Evolutionary conservation across 2,113 vertebrate species (phyloP), one percentile per base, ranked within the genome.

Genomic region (Malurus melanocephalus): DNA sequence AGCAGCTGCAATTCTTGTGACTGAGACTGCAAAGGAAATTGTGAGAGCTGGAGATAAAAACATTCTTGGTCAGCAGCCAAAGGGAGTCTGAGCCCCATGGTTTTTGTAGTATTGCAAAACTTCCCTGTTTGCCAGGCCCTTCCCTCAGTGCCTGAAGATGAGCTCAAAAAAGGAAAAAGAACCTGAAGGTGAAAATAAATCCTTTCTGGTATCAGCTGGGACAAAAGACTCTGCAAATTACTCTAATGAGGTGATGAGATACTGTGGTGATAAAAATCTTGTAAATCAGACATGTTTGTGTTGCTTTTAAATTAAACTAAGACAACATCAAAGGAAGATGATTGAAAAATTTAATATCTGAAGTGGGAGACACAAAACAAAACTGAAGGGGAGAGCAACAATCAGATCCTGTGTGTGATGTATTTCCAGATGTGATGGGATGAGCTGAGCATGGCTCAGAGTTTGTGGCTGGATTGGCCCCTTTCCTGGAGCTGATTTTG

Each of bases 1-100:
- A 86, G 2, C 51, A 87, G 66, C 74, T 86, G 69, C 38, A 65
- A 0, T 52, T 24, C 61, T 75, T 2, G 1, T 64, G 68, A 72
- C 57, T 73, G 40, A 0, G 55, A 35, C 46, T 62, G 53, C 40
- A 48, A 2, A 81, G 91, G 88, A 93, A 92, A 57, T 78, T 0
- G 2, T 86, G 93, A 78, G 85, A 84, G 49, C 77, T 88, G 76
- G 42, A 93, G 80, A 72, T 95, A 94, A 96, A 88, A 88, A 28
- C n/a, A 13, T 15, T 84, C 81, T 68, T 91, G 62, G 80, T 65
- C 62, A 81, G 59, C 43, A 48, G 90, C 93, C 92, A 94, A 23
- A 35, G 30, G n/a, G 33, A 45, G 45, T 16, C 21, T 45, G 45
- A 87, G 64, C 55, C 69, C 59, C 13, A 22, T 59, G 83, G n/a